Percentiles rank a stretch among this genome's conserved stretches.
Evolutionary conservation across 2,113 vertebrate genomes (phyloP).

Genomic region (Chionis minor): DNA sequence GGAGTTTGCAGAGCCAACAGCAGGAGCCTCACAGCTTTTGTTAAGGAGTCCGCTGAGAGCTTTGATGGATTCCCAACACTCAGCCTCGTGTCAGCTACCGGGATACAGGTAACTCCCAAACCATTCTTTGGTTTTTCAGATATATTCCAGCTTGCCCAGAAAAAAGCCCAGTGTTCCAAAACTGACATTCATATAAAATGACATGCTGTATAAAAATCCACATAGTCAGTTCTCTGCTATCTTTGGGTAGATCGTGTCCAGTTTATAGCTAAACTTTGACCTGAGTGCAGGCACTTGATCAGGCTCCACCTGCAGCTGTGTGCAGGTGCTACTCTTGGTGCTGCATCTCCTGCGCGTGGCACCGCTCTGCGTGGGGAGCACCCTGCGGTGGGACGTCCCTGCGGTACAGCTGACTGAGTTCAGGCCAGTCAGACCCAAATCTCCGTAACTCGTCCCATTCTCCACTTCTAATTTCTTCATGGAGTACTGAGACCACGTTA

Average conservation of each 20-base stretch:
- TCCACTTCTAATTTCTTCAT: background rate
- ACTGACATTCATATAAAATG: background rate
- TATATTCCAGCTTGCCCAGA: background rate
- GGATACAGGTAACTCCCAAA: background rate
- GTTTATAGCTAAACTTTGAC: background rate
- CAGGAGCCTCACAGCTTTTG: background rate
- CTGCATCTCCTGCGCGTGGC: accelerated
- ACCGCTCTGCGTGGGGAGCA: accelerated
- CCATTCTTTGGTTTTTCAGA: background rate
- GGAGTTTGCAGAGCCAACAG: background rate
- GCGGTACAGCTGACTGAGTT: background rate
- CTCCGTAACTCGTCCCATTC: background rate
- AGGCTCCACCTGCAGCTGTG: background rate
- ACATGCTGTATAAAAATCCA: background rate
- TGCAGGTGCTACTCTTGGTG: background rate
- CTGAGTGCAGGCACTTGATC: no score
- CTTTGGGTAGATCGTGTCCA: background rate
- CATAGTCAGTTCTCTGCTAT: background rate
- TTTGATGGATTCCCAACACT: background rate
- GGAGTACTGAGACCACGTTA: background rate
- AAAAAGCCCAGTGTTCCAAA: background rate
- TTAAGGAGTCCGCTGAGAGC: background rate
- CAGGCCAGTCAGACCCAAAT: background rate
- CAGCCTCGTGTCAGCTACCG: background rate
- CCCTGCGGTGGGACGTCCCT: accelerated